A percentile compares a stretch with the other conserved stretches of the same genome.
Evolutionary conservation across 2,888 invertebrate species (phyloP).

Genomic region (Polydrusus tereticollis): DNA sequence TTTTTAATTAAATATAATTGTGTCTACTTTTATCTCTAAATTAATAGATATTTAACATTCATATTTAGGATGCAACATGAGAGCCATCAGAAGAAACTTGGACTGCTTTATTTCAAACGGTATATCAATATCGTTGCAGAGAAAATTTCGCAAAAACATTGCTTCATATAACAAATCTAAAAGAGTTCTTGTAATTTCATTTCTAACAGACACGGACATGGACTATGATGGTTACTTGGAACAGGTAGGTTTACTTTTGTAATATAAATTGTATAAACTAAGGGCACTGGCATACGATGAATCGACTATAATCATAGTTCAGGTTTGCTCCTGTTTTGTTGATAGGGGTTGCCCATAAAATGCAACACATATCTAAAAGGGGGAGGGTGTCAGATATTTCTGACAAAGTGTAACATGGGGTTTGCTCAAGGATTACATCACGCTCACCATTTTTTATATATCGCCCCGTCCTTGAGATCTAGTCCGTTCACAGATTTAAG

Average conservation of each 20-base stretch:
- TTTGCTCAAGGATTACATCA: too few species aligned
- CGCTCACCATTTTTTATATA: too few species aligned
- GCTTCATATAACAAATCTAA: neutral
- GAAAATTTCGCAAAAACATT: neutral
- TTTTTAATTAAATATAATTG: too few species aligned
- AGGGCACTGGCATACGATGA: too few species aligned
- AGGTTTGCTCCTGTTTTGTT: too few species aligned
- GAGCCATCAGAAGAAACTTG: constrained; percentile 35
- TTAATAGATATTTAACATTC: neutral
- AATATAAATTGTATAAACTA: neutral
- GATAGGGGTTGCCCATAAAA: too few species aligned
- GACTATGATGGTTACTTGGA: constrained; percentile 22
- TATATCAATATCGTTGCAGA: constrained; percentile 21
- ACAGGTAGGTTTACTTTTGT: constrained; percentile 18
- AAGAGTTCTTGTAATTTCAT: constrained; percentile 27
- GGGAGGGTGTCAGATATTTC: too few species aligned
- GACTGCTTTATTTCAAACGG: constrained; percentile 35
- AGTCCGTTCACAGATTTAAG: too few species aligned
- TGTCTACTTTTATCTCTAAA: neutral
- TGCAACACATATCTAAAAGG: too few species aligned
- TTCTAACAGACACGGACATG: constrained; percentile 16
- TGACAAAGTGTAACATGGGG: too few species aligned
- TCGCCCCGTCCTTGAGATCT: too few species aligned
- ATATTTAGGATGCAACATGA: constrained; percentile 46
- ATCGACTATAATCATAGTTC: neutral